A percentile compares a stretch with the other conserved stretches of the same genome.
Conservation (phyloP, 2,797 vertebrate species). For the Sebastes steindachneri region DNA sequence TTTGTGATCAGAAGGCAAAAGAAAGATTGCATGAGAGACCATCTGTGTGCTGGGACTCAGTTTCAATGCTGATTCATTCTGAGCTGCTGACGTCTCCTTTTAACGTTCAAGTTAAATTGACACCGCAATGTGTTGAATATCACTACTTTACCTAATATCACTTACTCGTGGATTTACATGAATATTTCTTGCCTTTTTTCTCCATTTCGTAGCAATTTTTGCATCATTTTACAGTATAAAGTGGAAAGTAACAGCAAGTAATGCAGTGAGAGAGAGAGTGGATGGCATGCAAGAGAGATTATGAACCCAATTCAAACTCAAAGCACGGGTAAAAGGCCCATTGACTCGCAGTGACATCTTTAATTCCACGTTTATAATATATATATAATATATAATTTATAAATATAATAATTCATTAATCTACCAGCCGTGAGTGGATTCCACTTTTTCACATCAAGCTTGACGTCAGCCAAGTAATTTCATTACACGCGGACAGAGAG, state of each 20-base stretch:
- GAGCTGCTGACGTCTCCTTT: background rate
- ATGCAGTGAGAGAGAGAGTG: background rate
- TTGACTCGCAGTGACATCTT: slow-evolving; percentile 32
- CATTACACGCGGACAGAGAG: slow-evolving; percentile 13
- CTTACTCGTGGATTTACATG: background rate
- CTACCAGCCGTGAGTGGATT: slow-evolving; percentile 31
- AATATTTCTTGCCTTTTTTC: background rate
- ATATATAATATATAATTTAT: too few species aligned
- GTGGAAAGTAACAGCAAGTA: slow-evolving; percentile 2
- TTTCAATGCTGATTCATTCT: slow-evolving; percentile 18
- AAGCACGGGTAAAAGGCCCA: background rate
- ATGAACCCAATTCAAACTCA: slow-evolving; percentile 16
- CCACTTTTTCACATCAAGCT: slow-evolving; percentile 29
- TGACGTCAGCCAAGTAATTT: slow-evolving; percentile 38
- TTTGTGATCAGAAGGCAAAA: slow-evolving; percentile 31
- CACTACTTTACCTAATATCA: background rate
- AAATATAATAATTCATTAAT: slow-evolving; percentile 59
- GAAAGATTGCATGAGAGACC: background rate
- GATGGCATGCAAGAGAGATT: slow-evolving; percentile 15
- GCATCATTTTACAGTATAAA: background rate
- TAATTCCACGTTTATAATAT: slow-evolving; percentile 39
- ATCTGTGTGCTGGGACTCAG: slow-evolving; percentile 7
- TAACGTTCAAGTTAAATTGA: background rate
- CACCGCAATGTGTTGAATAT: background rate
- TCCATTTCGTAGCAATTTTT: background rate